phyloP scores from a whole-genome alignment of 1,140 invertebrate species.

The Hylyphantes graminicola region DNA sequence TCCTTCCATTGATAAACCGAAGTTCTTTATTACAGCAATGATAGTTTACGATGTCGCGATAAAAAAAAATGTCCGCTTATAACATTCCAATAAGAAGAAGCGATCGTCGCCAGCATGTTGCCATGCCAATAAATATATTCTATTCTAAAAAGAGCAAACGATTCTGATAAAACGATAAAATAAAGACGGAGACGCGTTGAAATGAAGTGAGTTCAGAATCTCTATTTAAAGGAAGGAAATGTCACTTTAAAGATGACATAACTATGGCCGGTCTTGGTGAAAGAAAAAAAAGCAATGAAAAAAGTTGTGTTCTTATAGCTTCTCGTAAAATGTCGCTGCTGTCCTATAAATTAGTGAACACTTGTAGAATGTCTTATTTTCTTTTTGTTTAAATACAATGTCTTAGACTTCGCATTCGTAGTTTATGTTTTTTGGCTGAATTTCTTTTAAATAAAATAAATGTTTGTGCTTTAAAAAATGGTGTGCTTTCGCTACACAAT shows the following conservation, averaged over 20 bases:
- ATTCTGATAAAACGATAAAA: conserved; percentile 13
- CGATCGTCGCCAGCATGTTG: background rate
- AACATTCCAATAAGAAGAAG: conserved; percentile 8
- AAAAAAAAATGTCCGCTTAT: conserved; percentile 11
- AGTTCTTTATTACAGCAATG: conserved; percentile 13
- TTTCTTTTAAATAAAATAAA: background rate
- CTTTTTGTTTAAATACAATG: background rate
- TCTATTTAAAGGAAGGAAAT: conserved; percentile 13
- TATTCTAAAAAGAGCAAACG: background rate
- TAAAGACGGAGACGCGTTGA: background rate
- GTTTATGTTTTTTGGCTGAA: background rate
- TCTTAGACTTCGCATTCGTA: background rate
- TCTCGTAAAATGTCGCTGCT: conserved; percentile 11
- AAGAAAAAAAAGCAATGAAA: background rate
- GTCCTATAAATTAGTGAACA: conserved; percentile 43
- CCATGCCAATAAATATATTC: conserved; percentile 27
- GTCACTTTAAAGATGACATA: conserved; percentile 37
- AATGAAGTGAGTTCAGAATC: conserved; percentile 10
- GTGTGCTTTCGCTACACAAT: too few relatives aligned
- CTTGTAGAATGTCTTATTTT: conserved; percentile 13
- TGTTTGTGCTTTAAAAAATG: background rate
- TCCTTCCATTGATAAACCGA: background rate
- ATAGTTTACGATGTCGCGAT: conserved; percentile 24
- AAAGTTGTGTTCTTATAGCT: background rate
- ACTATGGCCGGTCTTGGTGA: background rate